Evolutionary conservation across 2,113 vertebrate species (phyloP), one percentile per base, ranked within the genome.

Genomic region (Loxodonta africana): DNA sequence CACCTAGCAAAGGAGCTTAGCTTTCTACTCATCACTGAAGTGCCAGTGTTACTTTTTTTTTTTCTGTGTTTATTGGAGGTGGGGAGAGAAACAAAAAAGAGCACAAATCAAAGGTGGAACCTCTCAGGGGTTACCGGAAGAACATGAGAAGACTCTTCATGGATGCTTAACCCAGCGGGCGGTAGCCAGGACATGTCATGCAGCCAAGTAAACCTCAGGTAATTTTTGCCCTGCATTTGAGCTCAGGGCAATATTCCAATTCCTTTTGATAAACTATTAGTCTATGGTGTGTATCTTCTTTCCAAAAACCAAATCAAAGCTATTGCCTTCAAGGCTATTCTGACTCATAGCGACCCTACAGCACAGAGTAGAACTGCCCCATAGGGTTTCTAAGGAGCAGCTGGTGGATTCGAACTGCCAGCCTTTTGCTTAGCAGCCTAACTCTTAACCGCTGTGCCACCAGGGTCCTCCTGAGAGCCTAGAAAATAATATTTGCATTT

Each of bases 1-100:
- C 69, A 90, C 51, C 78, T 94, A 33, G 30, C 41, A 95, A 95
- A 95, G 83, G 4, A 86, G 10, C 85, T 73, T 51, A 44, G 23
- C 15, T 95, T 94, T 95, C 84, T 71, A 37, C 53, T 14, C 33
- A 18, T 91, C 46, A 6, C 14, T 8, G 18, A 80, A 21, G 14
- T 87, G 15, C 28, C 71, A 90, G 20, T 20, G n/a, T 67, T 88
- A 51, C 82, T 94, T 90, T 44, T 65, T 48, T 48, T 48, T 48
- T 0, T 62, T 80, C 46, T 67, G 0, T 81, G 62, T 86, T 94
- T 83, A 74, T 12, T 62, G 9, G 18, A 17, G 15, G 18, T 65
- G 12, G 10, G 53, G 6, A 28, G 3, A 94, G 30, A 93, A 93
- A 65, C 17, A 15, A 26, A 9, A 67, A n/a, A 91, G 8, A 67